phyloP scores from a whole-genome alignment of 2,113 vertebrate species.

The Varanus komodoensis region DNA sequence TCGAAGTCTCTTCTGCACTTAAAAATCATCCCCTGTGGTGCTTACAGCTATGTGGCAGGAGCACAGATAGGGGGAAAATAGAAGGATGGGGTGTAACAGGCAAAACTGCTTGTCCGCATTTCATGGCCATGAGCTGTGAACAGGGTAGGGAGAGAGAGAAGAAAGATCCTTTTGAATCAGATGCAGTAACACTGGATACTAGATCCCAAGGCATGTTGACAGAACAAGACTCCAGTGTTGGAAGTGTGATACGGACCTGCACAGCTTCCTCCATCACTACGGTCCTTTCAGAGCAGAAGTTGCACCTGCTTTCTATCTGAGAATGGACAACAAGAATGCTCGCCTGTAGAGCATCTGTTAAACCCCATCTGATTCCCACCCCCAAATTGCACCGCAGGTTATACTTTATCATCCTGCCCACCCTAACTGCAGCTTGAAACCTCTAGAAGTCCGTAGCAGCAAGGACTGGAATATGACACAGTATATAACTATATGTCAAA shows the following conservation, averaged over 20 bases:
- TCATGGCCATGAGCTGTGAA: neutral
- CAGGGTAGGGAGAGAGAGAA: too few relatives aligned
- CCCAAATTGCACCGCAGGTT: neutral
- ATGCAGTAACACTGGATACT: neutral
- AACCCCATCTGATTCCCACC: neutral
- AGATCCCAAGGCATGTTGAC: neutral
- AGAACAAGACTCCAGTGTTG: neutral
- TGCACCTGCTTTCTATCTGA: neutral
- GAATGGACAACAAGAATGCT: neutral
- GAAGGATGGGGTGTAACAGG: too few relatives aligned
- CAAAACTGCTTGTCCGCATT: neutral
- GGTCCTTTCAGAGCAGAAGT: neutral
- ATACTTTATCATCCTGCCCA: neutral
- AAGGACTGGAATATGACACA: neutral
- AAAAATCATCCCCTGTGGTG: neutral
- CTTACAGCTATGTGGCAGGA: neutral
- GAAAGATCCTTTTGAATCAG: neutral
- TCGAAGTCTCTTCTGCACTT: neutral
- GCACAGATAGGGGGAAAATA: neutral
- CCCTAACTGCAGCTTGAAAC: neutral
- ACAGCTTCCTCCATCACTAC: neutral
- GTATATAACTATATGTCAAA: too few relatives aligned
- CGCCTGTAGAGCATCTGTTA: neutral
- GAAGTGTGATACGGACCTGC: neutral
- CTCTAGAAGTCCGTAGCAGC: neutral